Percentiles rank a stretch among this genome's conserved stretches.
Evolutionary conservation across 2,113 vertebrate species (phyloP).

Genomic region (Labeo catla): DNA sequence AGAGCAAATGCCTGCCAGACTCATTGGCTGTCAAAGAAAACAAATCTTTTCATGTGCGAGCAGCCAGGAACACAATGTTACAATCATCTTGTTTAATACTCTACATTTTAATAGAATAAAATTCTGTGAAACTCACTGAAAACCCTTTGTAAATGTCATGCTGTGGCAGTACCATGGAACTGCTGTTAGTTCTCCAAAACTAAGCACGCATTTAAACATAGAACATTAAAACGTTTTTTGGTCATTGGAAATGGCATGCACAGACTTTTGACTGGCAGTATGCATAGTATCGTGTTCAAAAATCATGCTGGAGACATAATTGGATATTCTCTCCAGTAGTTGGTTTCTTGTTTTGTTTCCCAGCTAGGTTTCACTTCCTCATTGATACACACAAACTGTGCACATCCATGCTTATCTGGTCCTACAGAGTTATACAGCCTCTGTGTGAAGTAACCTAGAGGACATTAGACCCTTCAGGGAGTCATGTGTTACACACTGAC

Average conservation of each 20-base stretch:
- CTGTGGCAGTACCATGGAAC: no score
- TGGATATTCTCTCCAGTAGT: background rate
- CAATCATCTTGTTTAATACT: conserved; percentile 1
- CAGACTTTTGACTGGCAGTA: background rate
- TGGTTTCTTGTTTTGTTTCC: background rate
- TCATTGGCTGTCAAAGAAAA: conserved; percentile 26
- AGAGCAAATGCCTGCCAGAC: conserved; percentile 17
- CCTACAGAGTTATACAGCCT: background rate
- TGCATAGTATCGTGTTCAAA: background rate
- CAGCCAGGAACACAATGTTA: background rate
- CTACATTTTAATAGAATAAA: background rate
- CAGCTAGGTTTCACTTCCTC: background rate
- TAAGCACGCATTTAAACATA: background rate
- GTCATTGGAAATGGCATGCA: background rate
- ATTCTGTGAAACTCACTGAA: background rate
- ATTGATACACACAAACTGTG: conserved; percentile 2
- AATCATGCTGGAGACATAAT: background rate
- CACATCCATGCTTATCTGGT: conserved; percentile 10
- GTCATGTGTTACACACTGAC: conserved; percentile 6
- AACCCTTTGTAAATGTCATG: background rate
- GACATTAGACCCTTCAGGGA: conserved; percentile 12
- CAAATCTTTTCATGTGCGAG: conserved; percentile 21
- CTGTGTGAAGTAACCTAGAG: conserved; percentile 30
- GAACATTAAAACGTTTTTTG: background rate
- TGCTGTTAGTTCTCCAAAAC: background rate